These are phyloP conservation scores for Poecilus cupreus DNA, from an alignment of 2,888 invertebrate genomes.

Conservation along the genomic window DNA sequence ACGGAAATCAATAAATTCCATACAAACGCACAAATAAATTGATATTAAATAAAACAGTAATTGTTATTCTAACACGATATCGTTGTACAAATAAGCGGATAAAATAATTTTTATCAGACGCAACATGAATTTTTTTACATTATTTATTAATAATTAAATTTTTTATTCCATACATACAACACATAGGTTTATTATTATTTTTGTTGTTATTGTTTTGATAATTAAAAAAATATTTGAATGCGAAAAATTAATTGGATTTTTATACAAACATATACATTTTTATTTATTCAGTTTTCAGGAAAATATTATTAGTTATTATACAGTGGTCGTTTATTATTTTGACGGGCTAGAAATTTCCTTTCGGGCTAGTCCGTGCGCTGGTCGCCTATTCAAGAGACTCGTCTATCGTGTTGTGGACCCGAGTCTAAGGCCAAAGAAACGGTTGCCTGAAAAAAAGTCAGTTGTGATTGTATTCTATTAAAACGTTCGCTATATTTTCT, in stretches of 20 bases:
- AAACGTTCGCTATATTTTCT: constrained; percentile 62
- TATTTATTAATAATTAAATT: constrained; percentile 33
- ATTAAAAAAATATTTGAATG: constrained; percentile 36
- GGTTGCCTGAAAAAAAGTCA: constrained; percentile 19
- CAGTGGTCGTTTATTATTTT: not conserved
- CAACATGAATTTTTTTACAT: constrained; percentile 2
- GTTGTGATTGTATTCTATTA: constrained; percentile 61
- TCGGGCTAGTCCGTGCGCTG: not conserved
- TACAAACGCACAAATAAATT: not conserved
- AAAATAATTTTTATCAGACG: constrained; percentile 14
- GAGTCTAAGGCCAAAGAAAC: constrained; percentile 21
- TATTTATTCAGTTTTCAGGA: constrained; percentile 15
- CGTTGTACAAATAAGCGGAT: not conserved
- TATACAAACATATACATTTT: constrained; percentile 41
- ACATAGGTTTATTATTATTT: constrained; percentile 32
- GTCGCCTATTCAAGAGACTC: not conserved
- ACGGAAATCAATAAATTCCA: not conserved
- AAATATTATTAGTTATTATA: constrained; percentile 35
- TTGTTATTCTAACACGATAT: not conserved
- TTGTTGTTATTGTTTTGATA: constrained; percentile 42
- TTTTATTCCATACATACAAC: constrained; percentile 15
- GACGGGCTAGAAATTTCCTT: not conserved
- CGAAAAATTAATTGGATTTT: constrained; percentile 43
- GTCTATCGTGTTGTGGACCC: not conserved
- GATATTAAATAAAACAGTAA: not conserved